Evolutionary conservation across 1,140 invertebrate species (phyloP).

Genomic region (Sinella curviseta): DNA sequence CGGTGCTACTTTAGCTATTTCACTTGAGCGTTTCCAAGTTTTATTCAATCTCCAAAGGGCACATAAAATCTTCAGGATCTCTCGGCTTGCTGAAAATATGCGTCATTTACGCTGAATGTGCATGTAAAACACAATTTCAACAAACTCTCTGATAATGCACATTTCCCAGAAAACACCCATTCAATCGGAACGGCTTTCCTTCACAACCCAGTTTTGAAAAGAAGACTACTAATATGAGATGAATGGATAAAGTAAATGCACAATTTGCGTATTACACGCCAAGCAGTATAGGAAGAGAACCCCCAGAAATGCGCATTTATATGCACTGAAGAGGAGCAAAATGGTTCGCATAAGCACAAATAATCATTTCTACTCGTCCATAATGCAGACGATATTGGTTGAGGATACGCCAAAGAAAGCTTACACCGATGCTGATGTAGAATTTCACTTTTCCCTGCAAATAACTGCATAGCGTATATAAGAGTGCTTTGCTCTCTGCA

Average conservation of each 20-base stretch:
- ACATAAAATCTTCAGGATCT: not conserved
- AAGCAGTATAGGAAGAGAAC: not conserved
- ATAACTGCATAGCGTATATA: no score
- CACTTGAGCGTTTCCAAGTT: not conserved
- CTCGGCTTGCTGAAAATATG: not conserved
- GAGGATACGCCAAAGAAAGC: not conserved
- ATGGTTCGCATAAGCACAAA: not conserved
- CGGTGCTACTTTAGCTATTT: not conserved
- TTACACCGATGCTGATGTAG: no score
- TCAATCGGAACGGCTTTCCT: not conserved
- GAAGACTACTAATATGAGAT: not conserved
- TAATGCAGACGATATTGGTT: not conserved
- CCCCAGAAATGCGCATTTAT: not conserved
- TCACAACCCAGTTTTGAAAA: not conserved
- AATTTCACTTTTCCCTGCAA: no score
- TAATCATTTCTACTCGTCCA: not conserved
- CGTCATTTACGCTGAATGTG: not conserved
- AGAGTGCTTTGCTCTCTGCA: no score
- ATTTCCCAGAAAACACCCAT: not conserved
- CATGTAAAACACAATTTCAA: not conserved
- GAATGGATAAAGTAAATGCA: not conserved
- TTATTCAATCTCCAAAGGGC: not conserved
- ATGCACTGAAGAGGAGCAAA: not conserved
- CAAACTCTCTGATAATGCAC: not conserved
- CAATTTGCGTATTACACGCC: no score